phyloP scores from a whole-genome alignment of 2,797 vertebrate species.

The Glyptemys insculpta region DNA sequence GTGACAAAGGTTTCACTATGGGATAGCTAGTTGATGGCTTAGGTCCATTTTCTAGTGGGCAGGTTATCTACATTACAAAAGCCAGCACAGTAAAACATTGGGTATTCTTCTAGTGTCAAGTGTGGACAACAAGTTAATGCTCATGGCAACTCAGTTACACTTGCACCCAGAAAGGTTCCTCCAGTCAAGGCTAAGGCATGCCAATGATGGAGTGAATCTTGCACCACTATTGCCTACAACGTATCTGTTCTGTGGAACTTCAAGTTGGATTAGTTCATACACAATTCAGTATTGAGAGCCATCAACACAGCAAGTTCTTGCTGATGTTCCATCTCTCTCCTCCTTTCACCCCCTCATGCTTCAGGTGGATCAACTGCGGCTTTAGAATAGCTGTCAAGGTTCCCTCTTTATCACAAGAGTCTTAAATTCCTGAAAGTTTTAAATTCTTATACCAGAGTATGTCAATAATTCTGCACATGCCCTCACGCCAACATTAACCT shows the following conservation, averaged over 20 bases:
- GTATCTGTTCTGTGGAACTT: not conserved
- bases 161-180: not conserved
- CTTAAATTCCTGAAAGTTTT: not conserved
- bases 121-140: not conserved
- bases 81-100: not conserved
- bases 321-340: not conserved
- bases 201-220: not conserved
- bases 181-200: not conserved
- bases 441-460: not conserved
- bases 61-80: not conserved
- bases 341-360: not conserved
- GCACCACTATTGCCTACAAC: not conserved
- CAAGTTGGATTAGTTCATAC: not conserved
- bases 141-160: not conserved
- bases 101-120: not conserved
- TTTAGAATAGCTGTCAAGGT: too few species aligned
- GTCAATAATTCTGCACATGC: too few species aligned
- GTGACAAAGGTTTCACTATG: not conserved
- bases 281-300: not conserved
- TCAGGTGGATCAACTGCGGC: not conserved
- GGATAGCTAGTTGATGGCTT: not conserved
- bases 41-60: not conserved
- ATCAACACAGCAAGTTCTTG: not conserved
- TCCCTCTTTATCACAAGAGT: not conserved
- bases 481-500: not conserved